Evolutionary conservation across 2,797 vertebrate genomes (phyloP).

Genomic region (Liparis tanakae): DNA sequence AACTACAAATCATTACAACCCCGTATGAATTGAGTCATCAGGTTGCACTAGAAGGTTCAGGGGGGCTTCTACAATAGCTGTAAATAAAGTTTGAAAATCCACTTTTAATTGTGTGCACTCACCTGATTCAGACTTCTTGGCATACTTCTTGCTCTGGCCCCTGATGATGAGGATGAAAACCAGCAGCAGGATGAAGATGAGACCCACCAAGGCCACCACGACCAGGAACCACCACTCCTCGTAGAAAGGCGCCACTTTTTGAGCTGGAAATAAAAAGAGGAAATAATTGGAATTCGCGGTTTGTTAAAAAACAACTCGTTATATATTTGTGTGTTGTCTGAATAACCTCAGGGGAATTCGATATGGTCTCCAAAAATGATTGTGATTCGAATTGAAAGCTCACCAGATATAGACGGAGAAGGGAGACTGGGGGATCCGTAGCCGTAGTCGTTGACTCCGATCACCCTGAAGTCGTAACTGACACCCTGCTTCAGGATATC

Average conservation of each 20-base stretch:
- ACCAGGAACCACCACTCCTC: conserved; percentile 99
- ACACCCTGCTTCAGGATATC: conserved; percentile 95
- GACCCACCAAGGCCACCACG: conserved; percentile 95
- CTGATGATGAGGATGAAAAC: conserved; percentile 97
- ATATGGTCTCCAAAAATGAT: conserved; percentile 40
- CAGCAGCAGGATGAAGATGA: conserved; percentile 97
- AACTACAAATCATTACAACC: conserved; percentile 18
- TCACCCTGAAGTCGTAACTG: conserved; percentile 97
- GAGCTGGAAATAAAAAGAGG: conserved; percentile 80
- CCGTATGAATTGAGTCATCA: neutral
- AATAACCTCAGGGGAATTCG: conserved; percentile 16
- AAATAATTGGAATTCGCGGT: conserved; percentile 27
- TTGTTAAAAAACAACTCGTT: conserved; percentile 24
- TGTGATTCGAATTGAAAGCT: conserved; percentile 27
- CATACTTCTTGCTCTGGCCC: conserved; percentile 97
- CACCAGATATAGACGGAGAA: conserved; percentile 95
- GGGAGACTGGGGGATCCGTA: conserved; percentile 94
- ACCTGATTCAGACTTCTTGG: conserved; percentile 96
- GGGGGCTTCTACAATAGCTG: neutral
- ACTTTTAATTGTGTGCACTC: conserved; percentile 54
- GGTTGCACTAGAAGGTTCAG: conserved; percentile 11
- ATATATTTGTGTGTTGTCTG: conserved; percentile 36
- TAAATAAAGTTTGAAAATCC: neutral
- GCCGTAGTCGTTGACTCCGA: conserved; percentile 95
- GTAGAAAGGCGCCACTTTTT: conserved; percentile 95